A percentile compares a stretch with the other conserved stretches of the same genome.
Evolutionary conservation across 2,888 invertebrate genomes (phyloP).

Genomic region (Drosophila putrida): DNA sequence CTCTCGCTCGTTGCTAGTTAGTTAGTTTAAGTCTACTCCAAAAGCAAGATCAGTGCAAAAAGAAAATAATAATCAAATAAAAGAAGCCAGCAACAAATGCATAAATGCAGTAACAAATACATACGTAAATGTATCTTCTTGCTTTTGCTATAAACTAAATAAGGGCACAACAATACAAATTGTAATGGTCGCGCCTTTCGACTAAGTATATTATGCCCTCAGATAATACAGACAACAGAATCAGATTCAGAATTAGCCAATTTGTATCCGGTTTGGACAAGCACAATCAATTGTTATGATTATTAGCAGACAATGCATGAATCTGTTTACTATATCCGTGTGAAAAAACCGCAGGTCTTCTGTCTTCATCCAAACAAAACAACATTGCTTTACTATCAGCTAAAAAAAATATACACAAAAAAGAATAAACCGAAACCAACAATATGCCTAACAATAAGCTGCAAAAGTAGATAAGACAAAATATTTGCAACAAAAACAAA

Average conservation of each 20-base stretch:
- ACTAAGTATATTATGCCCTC: constrained; percentile 14
- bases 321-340: constrained; percentile 10
- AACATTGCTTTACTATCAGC: constrained; percentile 41
- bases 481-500: constrained; percentile 32
- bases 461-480: constrained; percentile 47
- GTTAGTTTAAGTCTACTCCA: constrained; percentile 26
- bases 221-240: constrained; percentile 2
- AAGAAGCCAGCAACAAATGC: constrained; percentile 18
- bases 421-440: constrained; percentile 2
- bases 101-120: constrained; percentile 6
- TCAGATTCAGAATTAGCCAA: neutral
- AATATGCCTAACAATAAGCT: constrained; percentile 51
- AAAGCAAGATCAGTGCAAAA: constrained; percentile 10
- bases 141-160: constrained; percentile 38
- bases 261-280: constrained; percentile 12
- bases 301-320: constrained; percentile 7
- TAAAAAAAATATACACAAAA: constrained; percentile 32
- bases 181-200: constrained; percentile 35
- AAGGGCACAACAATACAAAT: constrained; percentile 31
- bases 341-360: constrained; percentile 30
- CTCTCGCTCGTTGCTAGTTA: constrained; percentile 37
- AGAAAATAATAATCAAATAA: neutral
- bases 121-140: constrained; percentile 8
- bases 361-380: constrained; percentile 39
- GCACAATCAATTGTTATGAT: constrained; percentile 7